Base-by-base conservation (phyloP, 2,888 invertebrate genomes). In the Latrodectus hesperus region DNA sequence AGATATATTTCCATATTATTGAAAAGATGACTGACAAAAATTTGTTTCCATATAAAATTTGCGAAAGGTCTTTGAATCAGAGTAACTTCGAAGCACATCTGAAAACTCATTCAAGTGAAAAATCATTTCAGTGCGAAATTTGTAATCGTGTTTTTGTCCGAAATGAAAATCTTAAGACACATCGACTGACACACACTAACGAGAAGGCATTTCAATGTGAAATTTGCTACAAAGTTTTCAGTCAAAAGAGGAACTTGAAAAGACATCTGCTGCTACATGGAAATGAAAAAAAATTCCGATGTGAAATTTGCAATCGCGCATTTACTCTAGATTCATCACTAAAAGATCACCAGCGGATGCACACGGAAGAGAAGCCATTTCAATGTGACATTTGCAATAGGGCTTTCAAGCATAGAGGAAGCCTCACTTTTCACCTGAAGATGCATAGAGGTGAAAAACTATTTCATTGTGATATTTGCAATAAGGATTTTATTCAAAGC, bases 141-240 rank as follows among this genome's bases (percentile, higher is more conserved):
- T 88, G 88, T 49, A 68, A 78, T 38, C 83, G 84, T 60, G 75
- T 65, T 10, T 88, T 83, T 52, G 76, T 73, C 14, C 64, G 65
- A 11, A 85, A 75, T 51, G 52, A 38, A 9, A 64, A 71, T 53
- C 51, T 79, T n/a, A 52, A 85, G 49, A 26, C 38, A n/a, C 88
- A 88, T 73, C 71, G 60, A 14, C 26, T 65, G 14, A 67, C 49
- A n/a, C 88, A 88, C 53, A 78, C 88, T 12, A 68, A 75, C 3
- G 83, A 77, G 51, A 75, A 72, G 17, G 64, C 73, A 17, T 51
- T 65, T 38, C 17, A 55, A 14, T 75, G 75, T 49, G n/a, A 75
- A 8, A 51, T 65, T 17, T 76, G 75, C 38, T 12, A 17, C 8
- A 76, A 76, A 49, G 64, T 17, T 2, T 76, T 76, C 51, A 76